A percentile compares a stretch with the other conserved stretches of the same genome.
Evolutionary conservation across 2,888 invertebrate genomes (phyloP).

Genomic region (Epirrita christyi): DNA sequence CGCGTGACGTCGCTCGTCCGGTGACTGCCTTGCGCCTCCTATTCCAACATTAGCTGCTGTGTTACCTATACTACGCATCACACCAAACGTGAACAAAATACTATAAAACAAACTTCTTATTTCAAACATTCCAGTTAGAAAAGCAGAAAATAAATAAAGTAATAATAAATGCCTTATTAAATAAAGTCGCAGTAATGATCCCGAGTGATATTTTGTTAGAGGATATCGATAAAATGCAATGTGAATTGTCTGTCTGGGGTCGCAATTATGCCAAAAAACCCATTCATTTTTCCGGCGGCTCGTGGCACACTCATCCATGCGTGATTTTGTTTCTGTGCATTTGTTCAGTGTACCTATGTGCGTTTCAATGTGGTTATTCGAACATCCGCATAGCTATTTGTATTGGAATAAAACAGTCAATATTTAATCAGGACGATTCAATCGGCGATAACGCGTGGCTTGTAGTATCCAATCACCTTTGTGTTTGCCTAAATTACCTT

Average conservation of each 20-base stretch:
- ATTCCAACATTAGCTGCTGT: constrained; percentile 45
- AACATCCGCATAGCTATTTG: constrained; percentile 69
- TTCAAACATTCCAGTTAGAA: no score
- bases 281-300: constrained; percentile 74
- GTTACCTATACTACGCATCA: constrained; percentile 41
- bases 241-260: constrained; percentile 57
- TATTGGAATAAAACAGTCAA: constrained; percentile 66
- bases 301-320: constrained; percentile 72
- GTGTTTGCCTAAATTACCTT: constrained; percentile 33
- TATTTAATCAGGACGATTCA: constrained; percentile 54
- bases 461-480: constrained; percentile 37
- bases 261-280: constrained; percentile 75
- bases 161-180: no score
- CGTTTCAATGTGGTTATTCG: constrained; percentile 69
- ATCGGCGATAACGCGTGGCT: constrained; percentile 25
- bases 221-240: constrained; percentile 36
- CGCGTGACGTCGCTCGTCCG: constrained; percentile 51
- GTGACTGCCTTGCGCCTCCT: constrained; percentile 55
- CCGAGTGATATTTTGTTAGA: constrained; percentile 18
- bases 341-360: constrained; percentile 76
- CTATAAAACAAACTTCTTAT: not conserved
- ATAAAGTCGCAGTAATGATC: not conserved
- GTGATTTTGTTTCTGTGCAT: constrained; percentile 79
- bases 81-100: constrained; percentile 30
- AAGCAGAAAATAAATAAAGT: no score